Evolutionary conservation across 2,113 vertebrate species (phyloP).

Genomic region (Chiloscyllium plagiosum): DNA sequence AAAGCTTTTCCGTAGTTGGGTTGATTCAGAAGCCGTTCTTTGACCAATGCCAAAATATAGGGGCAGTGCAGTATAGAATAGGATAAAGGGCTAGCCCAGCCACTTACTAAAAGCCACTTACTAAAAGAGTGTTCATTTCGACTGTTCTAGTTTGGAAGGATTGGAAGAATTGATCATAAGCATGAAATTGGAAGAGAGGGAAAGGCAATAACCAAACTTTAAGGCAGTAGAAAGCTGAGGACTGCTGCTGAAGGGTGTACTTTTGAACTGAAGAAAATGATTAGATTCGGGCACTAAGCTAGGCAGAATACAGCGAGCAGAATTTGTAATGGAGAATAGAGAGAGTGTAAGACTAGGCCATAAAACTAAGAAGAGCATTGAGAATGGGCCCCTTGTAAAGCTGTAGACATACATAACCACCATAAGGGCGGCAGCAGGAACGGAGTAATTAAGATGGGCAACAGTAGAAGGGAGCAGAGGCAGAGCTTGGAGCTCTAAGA

Average conservation of each 20-base stretch:
- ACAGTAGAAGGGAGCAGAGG: not conserved
- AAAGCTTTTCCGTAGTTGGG: not conserved
- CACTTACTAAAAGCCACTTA: too few relatives aligned
- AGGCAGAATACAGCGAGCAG: not conserved
- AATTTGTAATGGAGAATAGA: not conserved
- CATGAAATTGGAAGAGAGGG: not conserved
- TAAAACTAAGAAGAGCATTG: not conserved
- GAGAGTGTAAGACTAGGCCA: not conserved
- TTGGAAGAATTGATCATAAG: not conserved
- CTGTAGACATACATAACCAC: not conserved
- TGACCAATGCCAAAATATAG: not conserved
- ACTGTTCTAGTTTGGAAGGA: not conserved
- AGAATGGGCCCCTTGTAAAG: not conserved
- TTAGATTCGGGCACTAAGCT: not conserved
- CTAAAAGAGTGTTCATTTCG: not conserved
- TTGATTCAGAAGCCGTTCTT: not conserved
- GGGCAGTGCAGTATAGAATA: not conserved
- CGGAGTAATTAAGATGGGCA: not conserved
- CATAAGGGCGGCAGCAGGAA: not conserved
- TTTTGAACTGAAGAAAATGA: not conserved
- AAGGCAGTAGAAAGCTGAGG: not conserved
- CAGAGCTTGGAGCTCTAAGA: not conserved
- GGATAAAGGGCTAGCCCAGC: not conserved
- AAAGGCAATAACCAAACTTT: not conserved
- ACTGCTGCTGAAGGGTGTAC: not conserved